phyloP scores from a whole-genome alignment of 2,797 vertebrate species.

The Enteromius paludinosus region DNA sequence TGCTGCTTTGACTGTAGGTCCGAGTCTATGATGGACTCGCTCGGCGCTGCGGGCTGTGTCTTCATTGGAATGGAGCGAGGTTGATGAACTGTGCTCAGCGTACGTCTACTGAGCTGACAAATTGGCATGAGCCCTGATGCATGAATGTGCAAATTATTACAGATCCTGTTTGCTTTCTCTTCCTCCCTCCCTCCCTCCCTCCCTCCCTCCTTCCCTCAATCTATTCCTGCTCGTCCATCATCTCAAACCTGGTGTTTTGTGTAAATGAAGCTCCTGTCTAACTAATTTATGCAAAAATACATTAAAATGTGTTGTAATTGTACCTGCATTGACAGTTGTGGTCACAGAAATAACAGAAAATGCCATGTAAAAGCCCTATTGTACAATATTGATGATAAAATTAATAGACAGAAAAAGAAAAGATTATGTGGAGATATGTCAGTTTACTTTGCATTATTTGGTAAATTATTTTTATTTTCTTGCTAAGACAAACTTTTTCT shows the following conservation, averaged over 20 bases:
- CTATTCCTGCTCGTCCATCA: neutral
- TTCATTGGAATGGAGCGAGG: conserved; percentile 20
- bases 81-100: conserved; percentile 36
- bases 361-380: neutral
- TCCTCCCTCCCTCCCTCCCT: conserved; percentile 16
- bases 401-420: neutral
- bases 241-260: neutral
- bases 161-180: conserved; percentile 34
- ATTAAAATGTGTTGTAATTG: neutral
- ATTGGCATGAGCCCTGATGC: conserved; percentile 39
- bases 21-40: neutral
- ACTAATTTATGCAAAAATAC: neutral
- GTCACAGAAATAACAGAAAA: too few species aligned
- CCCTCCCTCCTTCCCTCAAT: conserved; percentile 4
- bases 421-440: neutral
- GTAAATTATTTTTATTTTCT: neutral
- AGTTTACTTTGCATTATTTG: neutral
- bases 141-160: conserved; percentile 49
- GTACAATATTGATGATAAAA: neutral
- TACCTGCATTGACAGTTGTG: neutral
- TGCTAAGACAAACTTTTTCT: too few species aligned
- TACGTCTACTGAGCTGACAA: conserved; percentile 51
- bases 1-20: neutral
- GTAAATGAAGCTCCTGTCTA: neutral
- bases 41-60: neutral